Evolutionary conservation across 2,888 invertebrate genomes (phyloP).

Genomic region (Oscheius sp.): DNA sequence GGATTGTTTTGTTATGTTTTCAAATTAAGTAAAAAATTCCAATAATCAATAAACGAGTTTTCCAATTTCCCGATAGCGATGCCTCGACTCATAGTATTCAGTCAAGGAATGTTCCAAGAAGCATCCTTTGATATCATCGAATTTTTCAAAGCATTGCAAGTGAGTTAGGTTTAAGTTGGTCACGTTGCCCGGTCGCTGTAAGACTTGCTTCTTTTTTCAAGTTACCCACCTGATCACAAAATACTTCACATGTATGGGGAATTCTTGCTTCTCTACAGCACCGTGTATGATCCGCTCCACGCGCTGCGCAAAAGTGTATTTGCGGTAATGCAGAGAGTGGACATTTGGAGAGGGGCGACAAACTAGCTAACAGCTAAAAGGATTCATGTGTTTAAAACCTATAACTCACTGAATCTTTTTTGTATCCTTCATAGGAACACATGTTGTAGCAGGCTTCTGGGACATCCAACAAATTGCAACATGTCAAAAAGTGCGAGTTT

Average conservation of each 20-base stretch:
- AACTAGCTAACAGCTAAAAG: constrained; percentile 21
- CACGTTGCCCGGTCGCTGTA: constrained; percentile 36
- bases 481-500: constrained; percentile 46
- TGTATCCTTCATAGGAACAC: constrained; percentile 41
- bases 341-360: constrained; percentile 39
- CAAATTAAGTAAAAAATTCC: background rate
- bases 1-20: constrained; percentile 14
- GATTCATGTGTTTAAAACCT: background rate
- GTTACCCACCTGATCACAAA: constrained; percentile 44
- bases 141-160: constrained; percentile 44
- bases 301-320: constrained; percentile 49
- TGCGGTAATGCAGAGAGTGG: constrained; percentile 35
- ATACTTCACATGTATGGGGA: constrained; percentile 36
- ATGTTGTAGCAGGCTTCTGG: constrained; percentile 29
- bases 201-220: background rate
- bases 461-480: constrained; percentile 44
- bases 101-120: constrained; percentile 43
- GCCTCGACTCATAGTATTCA: constrained; percentile 40
- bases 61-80: constrained; percentile 14
- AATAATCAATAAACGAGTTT: background rate
- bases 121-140: constrained; percentile 49
- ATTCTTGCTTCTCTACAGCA: constrained; percentile 38
- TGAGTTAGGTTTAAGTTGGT: constrained; percentile 37
- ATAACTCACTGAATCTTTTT: constrained; percentile 35
- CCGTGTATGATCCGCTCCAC: constrained; percentile 45